Conservation (phyloP, 2,888 invertebrate species). For the Dasysyrphus tricinctus region DNA sequence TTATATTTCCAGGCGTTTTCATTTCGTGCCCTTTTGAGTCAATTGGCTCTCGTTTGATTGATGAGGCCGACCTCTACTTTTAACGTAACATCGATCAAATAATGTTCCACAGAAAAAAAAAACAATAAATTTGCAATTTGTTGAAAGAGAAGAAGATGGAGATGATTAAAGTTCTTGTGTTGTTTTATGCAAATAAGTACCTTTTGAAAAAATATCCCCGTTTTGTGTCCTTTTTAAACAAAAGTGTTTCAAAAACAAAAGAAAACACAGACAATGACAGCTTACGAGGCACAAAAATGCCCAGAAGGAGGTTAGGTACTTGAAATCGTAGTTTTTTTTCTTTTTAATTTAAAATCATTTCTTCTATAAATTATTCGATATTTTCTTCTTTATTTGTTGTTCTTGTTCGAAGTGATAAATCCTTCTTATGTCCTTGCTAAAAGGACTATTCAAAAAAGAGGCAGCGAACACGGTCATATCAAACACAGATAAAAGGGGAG, state of each 20-base stretch:
- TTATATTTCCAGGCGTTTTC: conserved; percentile 15
- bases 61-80: conserved; percentile 15
- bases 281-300: neutral
- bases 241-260: conserved; percentile 14
- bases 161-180: neutral
- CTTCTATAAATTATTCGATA: neutral
- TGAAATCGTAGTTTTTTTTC: neutral
- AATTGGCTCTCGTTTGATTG: conserved; percentile 54
- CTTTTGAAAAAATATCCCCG: conserved; percentile 8
- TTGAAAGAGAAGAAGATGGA: neutral
- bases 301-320: neutral
- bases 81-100: conserved; percentile 17
- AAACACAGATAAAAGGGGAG: neutral
- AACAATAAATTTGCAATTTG: conserved; percentile 20
- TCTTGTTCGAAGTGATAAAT: conserved; percentile 15
- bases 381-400: neutral
- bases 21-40: conserved; percentile 47
- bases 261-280: conserved; percentile 13
- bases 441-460: neutral
- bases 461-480: neutral
- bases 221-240: neutral
- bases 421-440: neutral
- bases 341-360: neutral
- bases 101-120: neutral
- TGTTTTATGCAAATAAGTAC: conserved; percentile 37